Base-by-base conservation (phyloP, 2,888 invertebrate species). In the Brachynemurus nebulosus region DNA sequence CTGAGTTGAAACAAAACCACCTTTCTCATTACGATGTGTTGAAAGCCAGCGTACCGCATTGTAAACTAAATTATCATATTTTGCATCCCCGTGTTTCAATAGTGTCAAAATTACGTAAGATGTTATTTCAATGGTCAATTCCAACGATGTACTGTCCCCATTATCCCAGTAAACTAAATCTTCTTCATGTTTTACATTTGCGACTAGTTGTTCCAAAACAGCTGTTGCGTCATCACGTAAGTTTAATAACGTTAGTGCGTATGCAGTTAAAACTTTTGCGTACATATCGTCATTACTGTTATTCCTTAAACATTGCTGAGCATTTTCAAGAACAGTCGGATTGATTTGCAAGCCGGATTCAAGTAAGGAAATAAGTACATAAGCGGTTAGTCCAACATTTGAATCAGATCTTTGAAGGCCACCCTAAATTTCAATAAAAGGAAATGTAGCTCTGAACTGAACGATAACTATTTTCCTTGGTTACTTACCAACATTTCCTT, bases 1-100 rank as follows among this genome's bases (percentile, higher is more conserved):
- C 69, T 82, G 86, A 0, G 86, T 85, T 1, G 85, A 78, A 0
- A 75, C 62, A 54, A 86, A 86, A 1, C 84, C 85, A 3, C 86
- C 86, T 3, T 72, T 64, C 3, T 74, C 64, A 47, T 76, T 74
- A 34, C 80, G 66, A 55, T 83, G 79, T 2, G 76, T 68, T 5
- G 78, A 70, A 39, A 89, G 66, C 86, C 86, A 88, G 44, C 78
- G 72, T 0, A 80, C 68, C 2, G 80, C 76, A 8, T 75, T 72
- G 36, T 76, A 61, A 2, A 74, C 73, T 39, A 69, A 65, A 0
- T 70, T 62, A 48, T 72, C 63, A 56, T 74, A 70, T 14, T 62
- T 60, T 14, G 65, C 61, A 1, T 67, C 68, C 1, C 70, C 68
- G 43, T 72, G 57, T 34, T 67, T 59, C 1, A 70, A 55, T 50